A percentile compares a stretch with the other conserved stretches of the same genome.
These are phyloP conservation scores for Nannobrachium achirus DNA, from an alignment of 2,113 vertebrate species.

Conservation along the genomic window DNA sequence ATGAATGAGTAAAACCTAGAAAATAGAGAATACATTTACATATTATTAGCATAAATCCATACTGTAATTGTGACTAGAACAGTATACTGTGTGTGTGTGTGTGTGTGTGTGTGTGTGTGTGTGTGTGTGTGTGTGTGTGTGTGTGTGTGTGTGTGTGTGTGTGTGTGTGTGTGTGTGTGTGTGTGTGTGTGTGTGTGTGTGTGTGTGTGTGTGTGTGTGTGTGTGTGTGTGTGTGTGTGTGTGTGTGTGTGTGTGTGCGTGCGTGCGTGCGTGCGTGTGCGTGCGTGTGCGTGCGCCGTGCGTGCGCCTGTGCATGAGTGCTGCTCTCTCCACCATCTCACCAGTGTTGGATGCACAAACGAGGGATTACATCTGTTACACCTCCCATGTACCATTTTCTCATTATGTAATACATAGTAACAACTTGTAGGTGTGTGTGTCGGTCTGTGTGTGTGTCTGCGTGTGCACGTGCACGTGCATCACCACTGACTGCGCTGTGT, in stretches of 20 bases:
- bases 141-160: neutral
- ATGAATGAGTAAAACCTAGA: conserved; percentile 18
- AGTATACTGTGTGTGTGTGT: conserved; percentile 18
- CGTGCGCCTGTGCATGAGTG: neutral
- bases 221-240: conserved; percentile 17
- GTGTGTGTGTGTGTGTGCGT: conserved; percentile 10
- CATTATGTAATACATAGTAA: conserved; percentile 33
- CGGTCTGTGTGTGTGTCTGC: neutral
- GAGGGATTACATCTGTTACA: conserved; percentile 8
- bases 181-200: conserved; percentile 7
- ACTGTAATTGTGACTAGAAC: conserved; percentile 28
- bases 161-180: neutral
- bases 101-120: neutral
- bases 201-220: neutral
- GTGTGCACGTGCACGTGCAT: neutral
- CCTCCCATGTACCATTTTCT: conserved; percentile 9
- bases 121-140: neutral
- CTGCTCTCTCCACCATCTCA: no score
- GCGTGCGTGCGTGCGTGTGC: neutral
- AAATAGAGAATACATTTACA: conserved; percentile 50
- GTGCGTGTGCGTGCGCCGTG: neutral
- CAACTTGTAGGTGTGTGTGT: conserved; percentile 1
- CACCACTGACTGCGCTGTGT: neutral
- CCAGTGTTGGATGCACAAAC: neutral
- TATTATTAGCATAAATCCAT: conserved; percentile 50